phyloP scores from a whole-genome alignment of 2,113 vertebrate species.

The Sisor rabdophorus region DNA sequence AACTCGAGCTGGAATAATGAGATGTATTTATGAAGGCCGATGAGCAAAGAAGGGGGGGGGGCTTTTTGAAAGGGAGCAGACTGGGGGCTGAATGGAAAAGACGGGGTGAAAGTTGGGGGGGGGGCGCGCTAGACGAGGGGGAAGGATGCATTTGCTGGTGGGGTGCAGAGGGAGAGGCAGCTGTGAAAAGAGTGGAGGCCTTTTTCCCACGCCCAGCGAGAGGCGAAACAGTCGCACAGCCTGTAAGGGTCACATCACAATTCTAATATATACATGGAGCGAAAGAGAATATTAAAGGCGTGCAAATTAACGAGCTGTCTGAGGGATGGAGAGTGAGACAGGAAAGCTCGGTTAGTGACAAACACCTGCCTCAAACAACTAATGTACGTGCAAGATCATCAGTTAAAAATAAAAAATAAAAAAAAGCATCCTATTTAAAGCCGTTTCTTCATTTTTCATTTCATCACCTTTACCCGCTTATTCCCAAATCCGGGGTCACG shows the following conservation, averaged over 20 bases:
- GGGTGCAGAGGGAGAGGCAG: slow-evolving; percentile 76
- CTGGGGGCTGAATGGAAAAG: slow-evolving; percentile 69
- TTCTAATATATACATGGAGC: slow-evolving; percentile 77
- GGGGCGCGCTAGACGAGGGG: slow-evolving; percentile 49
- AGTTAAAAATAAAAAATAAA: background rate
- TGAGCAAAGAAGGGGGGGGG: slow-evolving; percentile 43
- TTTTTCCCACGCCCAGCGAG: slow-evolving; percentile 91
- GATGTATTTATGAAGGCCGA: slow-evolving; percentile 78
- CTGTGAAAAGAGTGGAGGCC: slow-evolving; percentile 85
- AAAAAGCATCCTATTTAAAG: too few species aligned
- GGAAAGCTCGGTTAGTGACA: slow-evolving; percentile 19
- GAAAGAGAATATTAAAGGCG: slow-evolving; percentile 62
- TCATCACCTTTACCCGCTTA: too few species aligned
- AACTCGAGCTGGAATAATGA: slow-evolving; percentile 78
- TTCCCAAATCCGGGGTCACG: too few species aligned
- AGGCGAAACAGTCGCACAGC: slow-evolving; percentile 74
- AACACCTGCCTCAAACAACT: slow-evolving; percentile 68
- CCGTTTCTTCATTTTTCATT: too few species aligned
- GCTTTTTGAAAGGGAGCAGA: slow-evolving; percentile 74
- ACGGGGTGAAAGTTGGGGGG: slow-evolving; percentile 35
- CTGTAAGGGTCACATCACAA: slow-evolving; percentile 82
- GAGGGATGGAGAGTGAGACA: slow-evolving; percentile 41
- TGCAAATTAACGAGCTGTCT: slow-evolving; percentile 76
- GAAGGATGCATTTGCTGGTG: slow-evolving; percentile 63
- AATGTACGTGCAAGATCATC: slow-evolving; percentile 42